These are phyloP conservation scores for Selenia dentaria DNA, from an alignment of 2,888 invertebrate genomes.

Conservation along the genomic window DNA sequence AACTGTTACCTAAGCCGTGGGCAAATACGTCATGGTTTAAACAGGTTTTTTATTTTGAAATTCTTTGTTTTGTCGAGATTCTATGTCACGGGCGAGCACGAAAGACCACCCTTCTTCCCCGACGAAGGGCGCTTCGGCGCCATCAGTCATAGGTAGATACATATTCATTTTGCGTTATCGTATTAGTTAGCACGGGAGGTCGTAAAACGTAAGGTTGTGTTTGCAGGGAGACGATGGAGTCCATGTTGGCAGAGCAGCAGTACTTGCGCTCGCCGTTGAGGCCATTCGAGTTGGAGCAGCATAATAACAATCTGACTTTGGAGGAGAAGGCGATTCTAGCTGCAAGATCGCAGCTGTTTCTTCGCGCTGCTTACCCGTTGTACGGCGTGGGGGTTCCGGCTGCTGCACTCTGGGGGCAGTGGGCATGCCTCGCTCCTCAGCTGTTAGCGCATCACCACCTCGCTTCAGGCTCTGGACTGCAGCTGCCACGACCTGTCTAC, in stretches of 20 bases:
- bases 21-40: background rate
- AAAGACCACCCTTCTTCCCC: slow-evolving; percentile 79
- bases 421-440: slow-evolving; percentile 88
- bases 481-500: slow-evolving; percentile 79
- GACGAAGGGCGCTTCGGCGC: slow-evolving; percentile 81
- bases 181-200: background rate
- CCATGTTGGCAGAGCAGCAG: slow-evolving; percentile 94
- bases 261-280: slow-evolving; percentile 91
- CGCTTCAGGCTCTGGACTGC: slow-evolving; percentile 77
- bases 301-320: slow-evolving; percentile 88
- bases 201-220: slow-evolving; percentile 35
- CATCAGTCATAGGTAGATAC: slow-evolving; percentile 80
- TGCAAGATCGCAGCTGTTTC: slow-evolving; percentile 89
- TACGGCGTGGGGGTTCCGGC: slow-evolving; percentile 80
- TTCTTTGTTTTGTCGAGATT: slow-evolving; percentile 81
- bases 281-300: slow-evolving; percentile 89
- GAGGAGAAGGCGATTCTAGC: slow-evolving; percentile 92
- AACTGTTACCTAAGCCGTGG: background rate
- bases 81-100: slow-evolving; percentile 83
- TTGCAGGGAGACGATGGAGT: slow-evolving; percentile 95
- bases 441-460: slow-evolving; percentile 88
- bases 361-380: slow-evolving; percentile 88
- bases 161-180: slow-evolving; percentile 31
- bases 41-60: slow-evolving; percentile 40
- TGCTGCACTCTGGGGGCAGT: slow-evolving; percentile 88